A percentile compares a stretch with the other conserved stretches of the same genome.
Conservation (phyloP, 2,113 vertebrate genomes). For the Platysteira castanea region DNA sequence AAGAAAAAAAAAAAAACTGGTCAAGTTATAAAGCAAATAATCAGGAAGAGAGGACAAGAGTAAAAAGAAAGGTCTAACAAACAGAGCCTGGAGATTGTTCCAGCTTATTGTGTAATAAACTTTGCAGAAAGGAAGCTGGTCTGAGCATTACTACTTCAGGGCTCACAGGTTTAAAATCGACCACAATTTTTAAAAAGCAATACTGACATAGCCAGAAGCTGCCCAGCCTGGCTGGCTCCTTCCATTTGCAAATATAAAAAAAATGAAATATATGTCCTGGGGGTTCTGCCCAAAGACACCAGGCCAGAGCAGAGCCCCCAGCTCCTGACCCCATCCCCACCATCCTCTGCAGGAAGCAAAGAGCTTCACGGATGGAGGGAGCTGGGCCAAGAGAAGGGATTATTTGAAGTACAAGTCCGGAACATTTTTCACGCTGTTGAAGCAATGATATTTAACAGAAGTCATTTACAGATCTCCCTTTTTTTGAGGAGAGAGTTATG, state of each 20-base stretch:
- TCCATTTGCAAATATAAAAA: not conserved
- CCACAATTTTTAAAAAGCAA: not conserved
- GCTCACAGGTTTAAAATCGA: not conserved
- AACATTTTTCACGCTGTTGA: not conserved
- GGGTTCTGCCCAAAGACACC: not conserved
- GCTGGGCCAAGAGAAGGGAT: not conserved
- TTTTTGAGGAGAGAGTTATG: not conserved
- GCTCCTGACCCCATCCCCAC: not conserved
- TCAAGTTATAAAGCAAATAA: slow-evolving; percentile 26
- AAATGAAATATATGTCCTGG: not conserved
- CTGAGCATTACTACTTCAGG: not conserved
- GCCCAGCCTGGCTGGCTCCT: not conserved
- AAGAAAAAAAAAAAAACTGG: not conserved
- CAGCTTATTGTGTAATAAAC: slow-evolving; percentile 7
- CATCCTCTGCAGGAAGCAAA: not conserved
- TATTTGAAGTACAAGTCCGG: not conserved
- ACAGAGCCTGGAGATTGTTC: not conserved
- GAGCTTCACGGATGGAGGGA: not conserved
- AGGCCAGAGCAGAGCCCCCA: not conserved
- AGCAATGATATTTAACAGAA: not conserved
- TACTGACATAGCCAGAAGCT: not conserved
- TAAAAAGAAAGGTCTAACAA: not conserved
- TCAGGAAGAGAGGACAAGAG: not conserved
- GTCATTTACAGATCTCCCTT: not conserved
- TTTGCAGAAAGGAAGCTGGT: not conserved